Evolutionary conservation across 2,113 vertebrate species (phyloP).

Genomic region (Vicugna pacos): DNA sequence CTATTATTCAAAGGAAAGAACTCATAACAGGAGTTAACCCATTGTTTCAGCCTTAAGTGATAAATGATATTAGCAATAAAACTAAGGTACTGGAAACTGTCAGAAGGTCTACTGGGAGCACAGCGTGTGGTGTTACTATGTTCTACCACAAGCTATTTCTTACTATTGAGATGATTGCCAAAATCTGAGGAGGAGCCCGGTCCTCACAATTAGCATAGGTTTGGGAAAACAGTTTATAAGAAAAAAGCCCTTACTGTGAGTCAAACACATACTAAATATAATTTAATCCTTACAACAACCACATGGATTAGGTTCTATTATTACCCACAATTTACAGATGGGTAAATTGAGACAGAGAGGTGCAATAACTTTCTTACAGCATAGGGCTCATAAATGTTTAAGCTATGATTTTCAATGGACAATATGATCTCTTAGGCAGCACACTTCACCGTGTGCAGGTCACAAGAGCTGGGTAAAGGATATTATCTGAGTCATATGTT

Average conservation of each 20-base stretch:
- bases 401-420: not conserved
- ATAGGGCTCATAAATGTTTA: not conserved
- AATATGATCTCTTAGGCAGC: not conserved
- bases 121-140: not conserved
- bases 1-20: constrained; percentile 23
- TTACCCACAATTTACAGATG: not conserved
- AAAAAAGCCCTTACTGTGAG: not conserved
- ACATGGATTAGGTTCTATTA: not conserved
- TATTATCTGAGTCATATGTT: not conserved
- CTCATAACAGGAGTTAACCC: not conserved
- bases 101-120: not conserved
- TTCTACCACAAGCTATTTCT: not conserved
- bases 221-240: constrained; percentile 8
- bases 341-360: not conserved
- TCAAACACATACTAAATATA: not conserved
- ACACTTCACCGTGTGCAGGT: not conserved
- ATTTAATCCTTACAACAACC: not conserved
- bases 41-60: not conserved
- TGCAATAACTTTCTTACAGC: not conserved
- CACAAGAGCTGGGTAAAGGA: not conserved
- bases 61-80: not conserved
- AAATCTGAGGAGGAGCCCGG: not conserved
- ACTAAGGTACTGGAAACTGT: not conserved
- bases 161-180: not conserved
- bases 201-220: constrained; percentile 10